Base-by-base conservation (phyloP, 2,797 vertebrate species). In the Sebastes glaucus region DNA sequence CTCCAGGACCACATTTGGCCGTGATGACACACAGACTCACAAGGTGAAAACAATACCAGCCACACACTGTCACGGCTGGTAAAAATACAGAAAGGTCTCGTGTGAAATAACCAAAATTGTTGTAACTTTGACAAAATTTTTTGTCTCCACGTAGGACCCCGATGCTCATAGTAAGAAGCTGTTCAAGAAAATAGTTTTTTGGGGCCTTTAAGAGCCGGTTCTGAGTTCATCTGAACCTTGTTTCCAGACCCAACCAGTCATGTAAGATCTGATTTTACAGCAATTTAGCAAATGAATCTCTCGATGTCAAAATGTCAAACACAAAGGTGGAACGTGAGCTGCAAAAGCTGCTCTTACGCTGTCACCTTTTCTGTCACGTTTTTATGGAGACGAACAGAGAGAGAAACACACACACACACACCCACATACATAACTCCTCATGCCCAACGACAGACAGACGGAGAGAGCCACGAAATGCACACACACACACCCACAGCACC, bases 371-470 rank as follows among this genome's bases (percentile, higher is more conserved):
- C 20, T n/a, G 49, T 53, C 14, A n/a, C 1, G 52, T 68, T 82
- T 88, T 85, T 78, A 83, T 69, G 28, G 52, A 60, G 55, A n/a
- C 11, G 6, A 42, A 42, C 38, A 42, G 38, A 42, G 14, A 42
- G 38, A 35, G 3, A 33, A 3, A 33, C 28, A 16, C 35, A 22
- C 10, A 7, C 22, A 33, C 33, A 7, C 22, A 16, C 35, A 72
- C 72, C 55, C 20, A 30, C 7, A 8, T 0, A 6, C 46, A 52
- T 60, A 74, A 60, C n/a, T 18, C 18, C 63, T 49, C 65, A 53
- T 11, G 38, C 62, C 59, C 16, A 33, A 65, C 52, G 78, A 74
- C 71, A 88, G 67, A 83, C 72, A 60, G 73, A 71, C 28, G 27
- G 74, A 80, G 30, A 82, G 20, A 67, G 28, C 28, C 68, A 62